Base-by-base conservation (phyloP, 2,888 invertebrate species). In the Elysia crispata region DNA sequence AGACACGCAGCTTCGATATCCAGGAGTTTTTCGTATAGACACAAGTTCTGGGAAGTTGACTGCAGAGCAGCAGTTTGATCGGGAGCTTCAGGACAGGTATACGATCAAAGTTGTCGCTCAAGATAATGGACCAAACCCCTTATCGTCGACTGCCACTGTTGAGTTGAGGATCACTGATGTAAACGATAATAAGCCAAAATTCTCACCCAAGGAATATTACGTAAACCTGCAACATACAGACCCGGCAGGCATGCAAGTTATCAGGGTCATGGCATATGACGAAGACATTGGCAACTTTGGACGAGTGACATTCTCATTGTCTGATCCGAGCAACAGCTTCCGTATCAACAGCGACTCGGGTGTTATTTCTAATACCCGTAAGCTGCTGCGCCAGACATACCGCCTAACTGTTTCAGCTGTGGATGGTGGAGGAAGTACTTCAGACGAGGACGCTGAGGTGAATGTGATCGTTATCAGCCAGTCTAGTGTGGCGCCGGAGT, bases 131-230 rank as follows among this genome's bases (percentile, higher is more conserved):
- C 82, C 79, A 41, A 97, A 97, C 41, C 95, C 97, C 0, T 96
- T 97, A 90, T 96, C 97, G 25, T 96, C 98, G 11, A 97, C 97
- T 0, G 97, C 97, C 13, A 96, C 97, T 0, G 95, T 98, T 75
- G 94, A 94, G 88, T 92, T 98, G 8, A 95, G 94, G 85, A 94
- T 98, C 25, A 93, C 95, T 82, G 98, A 98, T 92, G 95, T 97
- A 20, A 98, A 98, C 92, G 98, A 98, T 92, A 98, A 98, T 91
- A 94, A 95, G 87, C 98, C 98, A 0, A 94, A 95, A 88, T 98
- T 98, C 93, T 98, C 98, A 93, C 98, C 98, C 0, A 94, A 94
- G 90, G 94, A 95, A 88, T 98, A 98, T 92, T 95, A 97, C 90
- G 94, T 96, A 86, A 94, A 95, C 66, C 93, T 97, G 66, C 93